A percentile compares a stretch with the other conserved stretches of the same genome.
Evolutionary conservation across 1,140 invertebrate species (phyloP).

Genomic region (Meloidogyne chitwoodi): DNA sequence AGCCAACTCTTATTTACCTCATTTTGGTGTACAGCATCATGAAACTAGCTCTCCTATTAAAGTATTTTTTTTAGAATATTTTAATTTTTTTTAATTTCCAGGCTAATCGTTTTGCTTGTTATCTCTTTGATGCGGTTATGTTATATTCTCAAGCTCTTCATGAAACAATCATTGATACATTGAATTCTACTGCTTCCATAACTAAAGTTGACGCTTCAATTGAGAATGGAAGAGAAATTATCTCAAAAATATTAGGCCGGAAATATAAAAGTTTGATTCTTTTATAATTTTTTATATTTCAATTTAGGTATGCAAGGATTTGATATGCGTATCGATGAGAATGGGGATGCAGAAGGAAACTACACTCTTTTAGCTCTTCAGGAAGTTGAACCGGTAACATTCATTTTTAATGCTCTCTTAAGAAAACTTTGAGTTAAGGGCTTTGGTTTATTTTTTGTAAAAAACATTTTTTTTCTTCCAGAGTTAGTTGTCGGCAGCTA

Average conservation of each 20-base stretch:
- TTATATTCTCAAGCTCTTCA: conserved; percentile 82
- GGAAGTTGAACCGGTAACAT: conserved; percentile 54
- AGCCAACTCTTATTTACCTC: conserved; percentile 41
- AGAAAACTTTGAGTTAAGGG: too few relatives aligned
- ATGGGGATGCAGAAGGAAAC: conserved; percentile 91
- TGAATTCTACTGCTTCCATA: conserved; percentile 65
- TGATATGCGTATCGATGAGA: conserved; percentile 79
- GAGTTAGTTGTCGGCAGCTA: too few relatives aligned
- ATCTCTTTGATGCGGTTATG: conserved; percentile 88
- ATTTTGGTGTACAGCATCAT: conserved; percentile 47
- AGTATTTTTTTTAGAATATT: conserved; percentile 61
- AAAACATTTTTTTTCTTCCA: too few relatives aligned
- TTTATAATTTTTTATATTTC: background rate
- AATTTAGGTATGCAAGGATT: conserved; percentile 81
- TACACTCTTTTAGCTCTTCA: conserved; percentile 81
- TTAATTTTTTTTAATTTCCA: conserved; percentile 51
- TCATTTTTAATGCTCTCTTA: background rate
- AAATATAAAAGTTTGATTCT: conserved; percentile 68
- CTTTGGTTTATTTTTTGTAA: too few relatives aligned
- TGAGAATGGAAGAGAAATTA: conserved; percentile 71
- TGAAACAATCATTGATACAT: conserved; percentile 68
- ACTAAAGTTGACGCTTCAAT: conserved; percentile 53
- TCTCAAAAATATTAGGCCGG: conserved; percentile 69
- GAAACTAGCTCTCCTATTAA: conserved; percentile 19
- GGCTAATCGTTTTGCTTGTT: conserved; percentile 86